Conservation (phyloP, 2,797 vertebrate species). For the Sebastes alutus region DNA sequence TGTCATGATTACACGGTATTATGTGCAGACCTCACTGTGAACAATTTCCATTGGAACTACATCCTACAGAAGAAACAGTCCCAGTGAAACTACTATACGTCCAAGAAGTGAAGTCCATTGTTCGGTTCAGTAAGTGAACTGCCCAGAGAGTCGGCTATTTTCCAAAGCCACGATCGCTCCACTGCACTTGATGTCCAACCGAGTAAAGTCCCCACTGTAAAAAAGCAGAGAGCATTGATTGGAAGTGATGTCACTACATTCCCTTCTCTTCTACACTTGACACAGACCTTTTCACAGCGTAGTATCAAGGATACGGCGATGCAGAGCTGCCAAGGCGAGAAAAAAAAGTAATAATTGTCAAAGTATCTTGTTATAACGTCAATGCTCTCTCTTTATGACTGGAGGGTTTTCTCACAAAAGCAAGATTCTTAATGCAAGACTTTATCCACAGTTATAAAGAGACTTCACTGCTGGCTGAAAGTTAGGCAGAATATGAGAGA, state of each 20-base stretch:
- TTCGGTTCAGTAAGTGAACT: slow-evolving; percentile 24
- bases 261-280: not conserved
- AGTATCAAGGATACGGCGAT: not conserved
- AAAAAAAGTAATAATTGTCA: not conserved
- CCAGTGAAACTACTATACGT: not conserved
- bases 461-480: slow-evolving; percentile 18
- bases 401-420: slow-evolving; percentile 22
- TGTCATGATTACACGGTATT: not conserved
- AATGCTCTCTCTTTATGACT: not conserved
- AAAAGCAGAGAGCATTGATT: slow-evolving; percentile 5
- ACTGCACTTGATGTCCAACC: slow-evolving; percentile 4
- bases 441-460: slow-evolving; percentile 16
- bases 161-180: slow-evolving; percentile 8
- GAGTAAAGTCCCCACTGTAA: slow-evolving; percentile 13
- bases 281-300: not conserved
- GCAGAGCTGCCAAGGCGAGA: not conserved
- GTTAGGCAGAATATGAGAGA: slow-evolving; percentile 26
- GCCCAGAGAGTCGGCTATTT: slow-evolving; percentile 13
- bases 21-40: not conserved
- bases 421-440: slow-evolving; percentile 1
- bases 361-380: not conserved
- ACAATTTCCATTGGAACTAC: not conserved
- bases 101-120: slow-evolving; percentile 5
- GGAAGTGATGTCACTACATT: not conserved
- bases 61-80: not conserved